These are phyloP conservation scores for Drosophila melanica DNA, from an alignment of 1,140 invertebrate species.

Conservation along the genomic window DNA sequence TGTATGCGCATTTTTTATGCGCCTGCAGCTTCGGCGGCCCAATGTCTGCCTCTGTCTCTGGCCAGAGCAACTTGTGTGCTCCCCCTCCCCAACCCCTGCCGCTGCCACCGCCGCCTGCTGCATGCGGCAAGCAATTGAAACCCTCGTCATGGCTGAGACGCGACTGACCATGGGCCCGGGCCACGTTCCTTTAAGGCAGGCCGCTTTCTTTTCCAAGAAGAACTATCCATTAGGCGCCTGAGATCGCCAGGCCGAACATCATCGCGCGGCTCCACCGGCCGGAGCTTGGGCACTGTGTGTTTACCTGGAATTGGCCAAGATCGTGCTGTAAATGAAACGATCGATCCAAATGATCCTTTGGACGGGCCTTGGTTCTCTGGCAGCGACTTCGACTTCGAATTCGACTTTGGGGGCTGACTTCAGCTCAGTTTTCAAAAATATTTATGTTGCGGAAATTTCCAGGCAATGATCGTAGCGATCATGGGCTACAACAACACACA, in stretches of 20 bases:
- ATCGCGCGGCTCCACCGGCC: constrained; percentile 1
- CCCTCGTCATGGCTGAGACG: constrained; percentile 18
- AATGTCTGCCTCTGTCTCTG: constrained; percentile 63
- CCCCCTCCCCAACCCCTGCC: neutral
- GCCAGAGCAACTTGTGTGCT: neutral
- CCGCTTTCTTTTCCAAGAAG: constrained; percentile 80
- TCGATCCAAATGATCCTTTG: constrained; percentile 49
- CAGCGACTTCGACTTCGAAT: neutral
- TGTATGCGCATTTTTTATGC: constrained; percentile 71
- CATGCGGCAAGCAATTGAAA: neutral
- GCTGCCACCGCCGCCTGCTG: no score
- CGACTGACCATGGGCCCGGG: constrained; percentile 26
- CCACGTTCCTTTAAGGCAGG: constrained; percentile 62
- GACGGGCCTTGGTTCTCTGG: neutral
- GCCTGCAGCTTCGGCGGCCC: constrained; percentile 69
- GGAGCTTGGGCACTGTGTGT: constrained; percentile 1
- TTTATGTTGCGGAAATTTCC: constrained; percentile 40
- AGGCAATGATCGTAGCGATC: constrained; percentile 33
- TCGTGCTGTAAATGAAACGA: constrained; percentile 57
- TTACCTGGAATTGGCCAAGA: constrained; percentile 63
- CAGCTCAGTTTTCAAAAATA: constrained; percentile 34
- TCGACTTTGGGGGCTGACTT: constrained; percentile 1
- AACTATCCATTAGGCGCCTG: constrained; percentile 80
- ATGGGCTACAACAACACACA: neutral
- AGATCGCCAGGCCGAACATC: constrained; percentile 54